Percentiles rank a stretch among this genome's conserved stretches.
Evolutionary conservation across 2,888 invertebrate species (phyloP).

Genomic region (Noctua comes): DNA sequence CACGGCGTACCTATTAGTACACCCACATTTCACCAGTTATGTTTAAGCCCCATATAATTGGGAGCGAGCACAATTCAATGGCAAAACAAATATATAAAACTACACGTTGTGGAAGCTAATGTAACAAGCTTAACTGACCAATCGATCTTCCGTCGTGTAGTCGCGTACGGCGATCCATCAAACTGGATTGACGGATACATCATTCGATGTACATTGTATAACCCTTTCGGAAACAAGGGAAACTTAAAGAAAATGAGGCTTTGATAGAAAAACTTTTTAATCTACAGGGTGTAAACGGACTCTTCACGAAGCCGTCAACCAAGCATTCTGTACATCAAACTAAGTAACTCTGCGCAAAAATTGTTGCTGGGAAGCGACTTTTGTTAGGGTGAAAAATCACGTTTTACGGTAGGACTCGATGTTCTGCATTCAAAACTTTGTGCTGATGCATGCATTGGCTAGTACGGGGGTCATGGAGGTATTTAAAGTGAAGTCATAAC

Average conservation of each 20-base stretch:
- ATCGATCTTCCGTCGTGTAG: slow-evolving; percentile 58
- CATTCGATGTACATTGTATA: slow-evolving; percentile 44
- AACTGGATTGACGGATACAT: slow-evolving; percentile 42
- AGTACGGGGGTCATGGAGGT: too few species aligned
- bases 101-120: slow-evolving; percentile 45
- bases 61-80: neutral
- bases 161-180: slow-evolving; percentile 60
- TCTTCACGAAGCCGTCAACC: too few species aligned
- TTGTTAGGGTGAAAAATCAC: too few species aligned
- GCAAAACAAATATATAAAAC: slow-evolving; percentile 21
- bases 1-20: neutral
- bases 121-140: slow-evolving; percentile 39
- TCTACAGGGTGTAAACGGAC: neutral
- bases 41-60: too few species aligned
- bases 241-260: neutral
- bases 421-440: too few species aligned
- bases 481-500: too few species aligned
- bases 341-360: too few species aligned
- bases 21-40: too few species aligned
- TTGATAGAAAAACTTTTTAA: slow-evolving; percentile 12
- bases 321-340: too few species aligned
- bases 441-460: too few species aligned
- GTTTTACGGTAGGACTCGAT: too few species aligned
- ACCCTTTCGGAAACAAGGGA: slow-evolving; percentile 23
- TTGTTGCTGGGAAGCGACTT: too few species aligned